These are phyloP conservation scores for Oedothorax gibbosus DNA, from an alignment of 1,140 invertebrate species.

Conservation along the genomic window DNA sequence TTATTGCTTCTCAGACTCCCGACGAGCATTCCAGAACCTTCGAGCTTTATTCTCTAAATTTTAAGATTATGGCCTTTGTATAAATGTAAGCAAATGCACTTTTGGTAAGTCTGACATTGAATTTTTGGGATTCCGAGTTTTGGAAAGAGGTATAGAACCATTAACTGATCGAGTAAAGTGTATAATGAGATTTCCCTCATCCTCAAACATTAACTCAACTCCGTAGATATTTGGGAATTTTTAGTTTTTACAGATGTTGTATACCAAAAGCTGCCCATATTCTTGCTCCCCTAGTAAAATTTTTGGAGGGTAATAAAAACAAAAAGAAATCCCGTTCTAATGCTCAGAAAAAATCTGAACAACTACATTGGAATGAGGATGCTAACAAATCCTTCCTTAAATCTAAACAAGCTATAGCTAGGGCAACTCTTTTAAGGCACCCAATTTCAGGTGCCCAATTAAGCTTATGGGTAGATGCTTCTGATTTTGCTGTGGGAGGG, in stretches of 20 bases:
- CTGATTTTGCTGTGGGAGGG: background rate
- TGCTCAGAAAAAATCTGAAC: background rate
- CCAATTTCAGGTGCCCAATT: conserved; percentile 17
- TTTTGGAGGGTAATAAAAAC: conserved; percentile 20
- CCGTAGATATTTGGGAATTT: conserved; percentile 66
- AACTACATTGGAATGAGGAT: background rate
- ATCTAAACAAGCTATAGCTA: conserved; percentile 5
- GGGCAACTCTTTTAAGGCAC: conserved; percentile 8
- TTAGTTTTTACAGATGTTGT: conserved; percentile 67
- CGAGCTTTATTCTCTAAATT: conserved; percentile 66
- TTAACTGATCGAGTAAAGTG: conserved; percentile 30
- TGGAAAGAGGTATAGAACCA: conserved; percentile 41
- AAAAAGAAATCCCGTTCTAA: background rate
- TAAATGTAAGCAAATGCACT: conserved; percentile 64
- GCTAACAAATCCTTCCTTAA: background rate
- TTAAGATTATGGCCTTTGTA: conserved; percentile 63
- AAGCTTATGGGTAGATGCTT: conserved; percentile 25
- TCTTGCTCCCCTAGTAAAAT: background rate
- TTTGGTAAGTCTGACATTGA: conserved; percentile 27
- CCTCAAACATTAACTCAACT: conserved; percentile 66
- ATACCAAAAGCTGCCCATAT: conserved; percentile 37
- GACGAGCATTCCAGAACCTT: conserved; percentile 68
- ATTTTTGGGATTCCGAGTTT: conserved; percentile 49
- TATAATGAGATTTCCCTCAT: conserved; percentile 62
- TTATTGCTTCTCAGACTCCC: conserved; percentile 68